Base-by-base conservation (phyloP, 2,888 invertebrate genomes). In the Drosophila prolongata region DNA sequence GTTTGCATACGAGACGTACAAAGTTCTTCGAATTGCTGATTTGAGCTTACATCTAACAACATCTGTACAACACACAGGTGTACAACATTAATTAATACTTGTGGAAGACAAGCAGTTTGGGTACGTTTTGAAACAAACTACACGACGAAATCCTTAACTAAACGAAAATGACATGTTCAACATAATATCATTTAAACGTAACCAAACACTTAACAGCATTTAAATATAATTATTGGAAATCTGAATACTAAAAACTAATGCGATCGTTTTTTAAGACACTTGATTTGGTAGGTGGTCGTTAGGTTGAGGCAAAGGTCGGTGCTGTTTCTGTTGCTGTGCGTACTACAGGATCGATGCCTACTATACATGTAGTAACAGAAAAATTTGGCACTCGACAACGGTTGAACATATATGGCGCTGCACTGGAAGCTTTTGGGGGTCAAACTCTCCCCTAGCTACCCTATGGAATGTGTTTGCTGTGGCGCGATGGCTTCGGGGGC, bases 381-480 rank as follows among this genome's bases (percentile, higher is more conserved):
- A 75, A 82, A 82, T 74, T 83, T 83, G 85, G 83, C 82, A 84
- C 83, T 83, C 71, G 80, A 78, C 76, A 71, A 50, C 44, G 44
- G 37, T 70, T 74, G 42, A 68, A 60, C 60, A 60, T 61, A 24
- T 78, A 80, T 79, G 79, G 75, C 86, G 67, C 77, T 64, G 56
- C 77, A 72, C 66, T 74, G 67, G 52, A 54, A 68, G 75, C 66
- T 34, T 35, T 6, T 34, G 47, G 38, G 59, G 54, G n/a, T 34
- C n/a, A 24, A n/a, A 47, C n/a, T 38, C 24, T 34, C 43, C 46
- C 24, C 24, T 47, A 27, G 49, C 46, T 42, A 30, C 35, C 68
- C 74, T 90, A 91, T 91, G 91, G 91, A 91, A 91, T 91, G 91
- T 92, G 87, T 90, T 92, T 92, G 74, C 91, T 91, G 79, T 92